phyloP scores from a whole-genome alignment of 2,888 invertebrate genomes.

The Stenodema calcarata region DNA sequence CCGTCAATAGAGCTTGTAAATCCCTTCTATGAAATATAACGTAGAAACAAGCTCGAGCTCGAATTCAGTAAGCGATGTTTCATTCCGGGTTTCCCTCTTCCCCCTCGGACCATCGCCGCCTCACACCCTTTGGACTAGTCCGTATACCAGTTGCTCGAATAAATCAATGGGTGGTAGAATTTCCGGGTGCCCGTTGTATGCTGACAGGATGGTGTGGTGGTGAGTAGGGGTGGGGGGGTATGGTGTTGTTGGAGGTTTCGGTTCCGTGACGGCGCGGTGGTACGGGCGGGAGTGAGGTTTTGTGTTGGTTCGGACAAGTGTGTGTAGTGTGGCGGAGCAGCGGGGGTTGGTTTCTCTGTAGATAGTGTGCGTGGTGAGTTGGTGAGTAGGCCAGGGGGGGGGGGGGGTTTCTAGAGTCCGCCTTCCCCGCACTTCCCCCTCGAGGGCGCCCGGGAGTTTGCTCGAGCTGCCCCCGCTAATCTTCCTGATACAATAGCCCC shows the following conservation, averaged over 20 bases:
- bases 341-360: not conserved
- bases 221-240: not conserved
- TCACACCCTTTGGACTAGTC: not conserved
- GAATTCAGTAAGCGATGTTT: slow-evolving; percentile 30
- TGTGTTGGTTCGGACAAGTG: not conserved
- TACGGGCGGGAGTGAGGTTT: too few relatives aligned
- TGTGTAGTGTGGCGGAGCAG: not conserved
- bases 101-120: not conserved
- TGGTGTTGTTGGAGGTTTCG: not conserved
- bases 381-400: not conserved
- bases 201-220: not conserved
- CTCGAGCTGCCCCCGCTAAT: slow-evolving; percentile 22
- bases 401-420: not conserved
- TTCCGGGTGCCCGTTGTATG: not conserved
- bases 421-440: not conserved
- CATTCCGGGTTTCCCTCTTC: not conserved
- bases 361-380: not conserved
- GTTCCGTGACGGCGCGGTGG: too few relatives aligned
- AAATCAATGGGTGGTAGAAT: slow-evolving; percentile 31
- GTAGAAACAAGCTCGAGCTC: slow-evolving; percentile 11
- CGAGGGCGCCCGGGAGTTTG: not conserved
- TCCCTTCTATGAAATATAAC: slow-evolving; percentile 23
- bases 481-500: slow-evolving; percentile 13
- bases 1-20: slow-evolving; percentile 8
- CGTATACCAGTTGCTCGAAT: slow-evolving; percentile 41